Evolutionary conservation across 2,113 vertebrate species (phyloP).

Genomic region (Raja brachyura): DNA sequence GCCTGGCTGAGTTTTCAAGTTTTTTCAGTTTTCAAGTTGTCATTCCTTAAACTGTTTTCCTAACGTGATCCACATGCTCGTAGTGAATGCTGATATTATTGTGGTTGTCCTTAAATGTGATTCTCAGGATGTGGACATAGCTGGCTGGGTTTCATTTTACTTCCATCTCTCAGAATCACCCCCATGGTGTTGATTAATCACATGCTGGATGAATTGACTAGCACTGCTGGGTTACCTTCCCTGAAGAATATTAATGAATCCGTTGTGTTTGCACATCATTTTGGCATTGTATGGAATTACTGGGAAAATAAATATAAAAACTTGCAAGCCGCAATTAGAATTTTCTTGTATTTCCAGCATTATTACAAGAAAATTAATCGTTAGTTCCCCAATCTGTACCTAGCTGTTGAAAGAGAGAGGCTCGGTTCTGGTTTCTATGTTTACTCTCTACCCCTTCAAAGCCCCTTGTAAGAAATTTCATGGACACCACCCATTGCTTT

Average conservation of each 20-base stretch:
- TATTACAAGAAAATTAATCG: background rate
- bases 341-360: background rate
- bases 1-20: background rate
- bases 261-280: background rate
- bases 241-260: background rate
- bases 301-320: background rate
- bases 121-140: background rate
- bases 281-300: background rate
- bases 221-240: background rate
- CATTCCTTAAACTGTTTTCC: background rate
- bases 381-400: background rate
- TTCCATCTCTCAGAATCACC: background rate
- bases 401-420: background rate
- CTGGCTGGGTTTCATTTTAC: background rate
- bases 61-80: background rate
- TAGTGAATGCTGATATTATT: background rate
- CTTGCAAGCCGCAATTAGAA: background rate
- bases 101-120: background rate
- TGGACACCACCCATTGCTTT: background rate
- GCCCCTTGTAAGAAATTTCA: background rate
- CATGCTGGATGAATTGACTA: background rate
- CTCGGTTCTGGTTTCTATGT: background rate
- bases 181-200: background rate
- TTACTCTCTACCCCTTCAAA: background rate
- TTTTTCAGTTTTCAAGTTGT: background rate